Evolutionary conservation across 1,140 invertebrate genomes (phyloP), one percentile per base, ranked within the genome.

Genomic region (Orchestia grillus): DNA sequence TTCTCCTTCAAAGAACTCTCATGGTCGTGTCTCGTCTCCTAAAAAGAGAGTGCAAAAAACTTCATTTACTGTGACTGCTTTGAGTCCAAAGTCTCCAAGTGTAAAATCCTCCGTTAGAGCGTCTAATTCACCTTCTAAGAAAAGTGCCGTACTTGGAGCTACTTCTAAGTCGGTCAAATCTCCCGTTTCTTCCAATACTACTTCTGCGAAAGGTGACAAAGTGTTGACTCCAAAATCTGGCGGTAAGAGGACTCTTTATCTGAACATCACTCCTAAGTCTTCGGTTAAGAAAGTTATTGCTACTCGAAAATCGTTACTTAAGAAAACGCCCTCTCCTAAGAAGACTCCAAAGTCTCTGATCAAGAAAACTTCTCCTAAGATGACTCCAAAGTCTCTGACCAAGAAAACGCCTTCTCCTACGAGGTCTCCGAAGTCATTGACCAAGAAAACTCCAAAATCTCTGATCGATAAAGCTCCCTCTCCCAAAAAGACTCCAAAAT

Each of bases 201-300:
- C 44, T 40, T 19, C 43, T 11, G 11, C 44, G 28, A 40, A 42
- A 11, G 92, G 16, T 0, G 16, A 8, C 11, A 47, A 47, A 47
- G 40, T 44, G 0, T n/a, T 28, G 11, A 44, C 92, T 28, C 44
- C 92, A 53, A 53, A 53, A 53, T 53, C 47, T 53, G 47, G 6
- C 19, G 6, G 6, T 43, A 96, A 96, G 96, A 96, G 11, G 40
- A n/a, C 90, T 44, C 19, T 40, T 44, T 95, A 96, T n/a, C n/a
- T 57, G 0, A 87, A 44, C 36, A 95, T 11, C 57, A 42, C 96
- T 42, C 96, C 96, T 4, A 95, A 96, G 43, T 53, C 92, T 42
- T 28, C 23, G 1, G 40, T 40, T 41, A 95, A 44, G 23, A 44
- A 47, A 41, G 47, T 16, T 43, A 44, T 57, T 28, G 44, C 96